Evolutionary conservation across 2,113 vertebrate species (phyloP).

Genomic region (Pholis gunnellus): DNA sequence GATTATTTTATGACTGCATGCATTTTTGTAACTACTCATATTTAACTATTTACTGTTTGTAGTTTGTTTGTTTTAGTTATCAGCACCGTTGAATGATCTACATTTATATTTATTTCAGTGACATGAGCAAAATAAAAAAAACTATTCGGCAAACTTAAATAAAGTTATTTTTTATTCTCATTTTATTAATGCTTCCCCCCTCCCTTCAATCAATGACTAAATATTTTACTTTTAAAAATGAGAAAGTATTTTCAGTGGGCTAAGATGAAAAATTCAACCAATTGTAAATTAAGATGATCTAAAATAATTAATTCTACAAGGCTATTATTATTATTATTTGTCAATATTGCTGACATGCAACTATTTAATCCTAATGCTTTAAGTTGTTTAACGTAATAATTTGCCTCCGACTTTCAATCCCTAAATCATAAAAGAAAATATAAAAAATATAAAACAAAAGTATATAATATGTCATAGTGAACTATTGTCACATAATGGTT

Average conservation of each 20-base stretch:
- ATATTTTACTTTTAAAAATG: background rate
- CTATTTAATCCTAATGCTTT: background rate
- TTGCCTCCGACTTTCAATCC: background rate
- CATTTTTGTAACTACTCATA: constrained; percentile 41
- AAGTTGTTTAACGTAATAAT: background rate
- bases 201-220: background rate
- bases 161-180: background rate
- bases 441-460: background rate
- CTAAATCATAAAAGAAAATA: background rate
- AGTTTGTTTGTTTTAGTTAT: constrained; percentile 29
- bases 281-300: background rate
- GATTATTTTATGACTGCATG: constrained; percentile 60
- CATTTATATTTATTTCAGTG: constrained; percentile 29
- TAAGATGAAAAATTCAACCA: background rate
- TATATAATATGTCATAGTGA: background rate
- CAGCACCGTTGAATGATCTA: constrained; percentile 27
- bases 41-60: constrained; percentile 32
- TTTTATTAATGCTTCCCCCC: background rate
- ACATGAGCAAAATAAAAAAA: background rate
- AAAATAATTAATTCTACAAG: background rate
- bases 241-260: background rate
- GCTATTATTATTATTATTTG: background rate
- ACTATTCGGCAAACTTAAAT: background rate
- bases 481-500: constrained; percentile 9
- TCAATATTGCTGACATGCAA: background rate